Conservation (phyloP, 2,888 invertebrate genomes). For the Yponomeuta malinellus region DNA sequence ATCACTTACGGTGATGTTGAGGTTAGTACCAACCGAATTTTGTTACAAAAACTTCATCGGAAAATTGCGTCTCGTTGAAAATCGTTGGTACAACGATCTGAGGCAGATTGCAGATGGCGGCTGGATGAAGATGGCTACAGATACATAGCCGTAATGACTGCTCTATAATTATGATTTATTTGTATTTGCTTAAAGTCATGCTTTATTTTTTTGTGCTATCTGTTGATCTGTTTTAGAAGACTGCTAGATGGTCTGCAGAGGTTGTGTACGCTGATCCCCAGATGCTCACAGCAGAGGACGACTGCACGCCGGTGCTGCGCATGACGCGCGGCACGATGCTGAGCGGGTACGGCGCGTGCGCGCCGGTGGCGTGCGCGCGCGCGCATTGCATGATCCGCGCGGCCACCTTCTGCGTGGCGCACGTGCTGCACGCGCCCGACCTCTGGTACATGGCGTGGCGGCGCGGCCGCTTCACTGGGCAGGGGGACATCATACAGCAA, state of each 20-base stretch:
- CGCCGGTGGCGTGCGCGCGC: slow-evolving; percentile 35
- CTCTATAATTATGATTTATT: no score
- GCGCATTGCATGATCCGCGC: slow-evolving; percentile 50
- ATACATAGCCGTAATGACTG: background rate
- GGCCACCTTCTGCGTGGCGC: slow-evolving; percentile 56
- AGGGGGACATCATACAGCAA: slow-evolving; percentile 33
- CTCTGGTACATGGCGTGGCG: slow-evolving; percentile 45
- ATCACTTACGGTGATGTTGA: slow-evolving; percentile 59
- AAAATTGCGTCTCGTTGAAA: no score
- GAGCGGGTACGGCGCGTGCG: slow-evolving; percentile 38
- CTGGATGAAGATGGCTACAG: no score
- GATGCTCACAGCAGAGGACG: slow-evolving; percentile 63
- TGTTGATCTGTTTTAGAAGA: background rate
- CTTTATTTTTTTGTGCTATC: background rate
- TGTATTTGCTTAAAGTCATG: no score
- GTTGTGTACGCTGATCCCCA: slow-evolving; percentile 21
- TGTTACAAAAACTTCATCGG: no score
- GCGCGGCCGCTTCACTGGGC: slow-evolving; percentile 35
- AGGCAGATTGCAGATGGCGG: no score
- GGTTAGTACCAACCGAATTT: slow-evolving; percentile 26
- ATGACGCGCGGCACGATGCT: slow-evolving; percentile 53
- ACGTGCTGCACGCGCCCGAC: slow-evolving; percentile 38
- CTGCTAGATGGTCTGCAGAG: background rate
- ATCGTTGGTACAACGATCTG: no score
- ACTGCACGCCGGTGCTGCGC: slow-evolving; percentile 51